These are phyloP conservation scores for Agrenia bidenticulata DNA, from an alignment of 2,888 invertebrate species.

Conservation along the genomic window DNA sequence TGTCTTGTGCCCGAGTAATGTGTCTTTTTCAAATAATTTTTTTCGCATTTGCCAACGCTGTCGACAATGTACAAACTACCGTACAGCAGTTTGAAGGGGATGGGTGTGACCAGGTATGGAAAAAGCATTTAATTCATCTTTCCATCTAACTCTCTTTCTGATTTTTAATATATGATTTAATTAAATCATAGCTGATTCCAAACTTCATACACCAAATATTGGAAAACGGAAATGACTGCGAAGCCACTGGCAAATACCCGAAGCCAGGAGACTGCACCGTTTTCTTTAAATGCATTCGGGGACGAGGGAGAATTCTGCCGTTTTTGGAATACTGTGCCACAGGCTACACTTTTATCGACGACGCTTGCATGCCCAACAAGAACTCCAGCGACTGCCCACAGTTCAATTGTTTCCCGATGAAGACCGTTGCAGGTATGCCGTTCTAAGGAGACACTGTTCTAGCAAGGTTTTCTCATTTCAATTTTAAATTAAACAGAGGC, in stretches of 20 bases:
- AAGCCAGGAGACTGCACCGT: constrained; percentile 41
- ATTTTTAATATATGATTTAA: background rate
- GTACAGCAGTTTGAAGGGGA: background rate
- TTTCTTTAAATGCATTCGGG: constrained; percentile 40
- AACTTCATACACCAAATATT: constrained; percentile 34
- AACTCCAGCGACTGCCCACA: constrained; percentile 42
- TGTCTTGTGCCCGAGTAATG: too few species aligned
- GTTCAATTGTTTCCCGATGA: constrained; percentile 23
- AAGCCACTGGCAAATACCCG: constrained; percentile 28
- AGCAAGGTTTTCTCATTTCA: background rate
- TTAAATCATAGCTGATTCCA: constrained; percentile 28
- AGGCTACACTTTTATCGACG: constrained; percentile 36
- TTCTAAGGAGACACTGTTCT: background rate
- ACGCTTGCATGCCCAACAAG: constrained; percentile 30
- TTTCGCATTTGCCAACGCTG: too few species aligned
- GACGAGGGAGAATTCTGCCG: constrained; percentile 22
- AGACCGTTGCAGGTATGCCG: background rate
- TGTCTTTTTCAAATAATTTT: too few species aligned
- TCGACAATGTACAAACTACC: too few species aligned
- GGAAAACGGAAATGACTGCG: constrained; percentile 20
- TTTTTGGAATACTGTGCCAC: constrained; percentile 36
- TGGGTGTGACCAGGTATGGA: background rate
- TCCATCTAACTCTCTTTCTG: background rate
- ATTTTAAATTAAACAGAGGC: too few species aligned
- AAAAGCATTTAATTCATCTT: background rate